These are phyloP conservation scores for Luscinia megarhynchos DNA, from an alignment of 2,797 vertebrate species.

Conservation along the genomic window DNA sequence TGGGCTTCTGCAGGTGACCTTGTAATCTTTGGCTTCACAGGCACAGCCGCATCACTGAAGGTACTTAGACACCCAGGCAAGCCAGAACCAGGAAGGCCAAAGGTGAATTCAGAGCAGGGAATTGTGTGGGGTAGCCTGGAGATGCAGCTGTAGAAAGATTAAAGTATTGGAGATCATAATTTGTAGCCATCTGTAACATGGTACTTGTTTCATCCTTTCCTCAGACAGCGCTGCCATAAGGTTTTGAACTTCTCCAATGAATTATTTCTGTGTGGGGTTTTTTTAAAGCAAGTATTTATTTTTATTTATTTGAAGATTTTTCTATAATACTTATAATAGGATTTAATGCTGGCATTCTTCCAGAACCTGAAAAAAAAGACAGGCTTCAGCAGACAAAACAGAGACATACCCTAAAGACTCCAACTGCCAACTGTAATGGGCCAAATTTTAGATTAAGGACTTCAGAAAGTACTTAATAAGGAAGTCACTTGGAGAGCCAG, in stretches of 20 bases:
- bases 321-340: constrained; percentile 9
- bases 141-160: background rate
- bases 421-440: background rate
- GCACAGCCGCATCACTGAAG: background rate
- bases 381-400: background rate
- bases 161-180: background rate
- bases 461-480: background rate
- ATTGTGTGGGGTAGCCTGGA: background rate
- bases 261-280: background rate
- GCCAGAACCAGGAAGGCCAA: background rate
- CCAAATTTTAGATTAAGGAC: background rate
- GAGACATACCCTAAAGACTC: background rate
- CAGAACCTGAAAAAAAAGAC: background rate
- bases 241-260: constrained; percentile 5
- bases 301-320: constrained; percentile 67
- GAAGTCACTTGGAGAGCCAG: background rate
- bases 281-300: constrained; percentile 59
- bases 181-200: background rate
- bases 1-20: background rate
- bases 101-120: background rate
- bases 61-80: background rate
- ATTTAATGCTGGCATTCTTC: constrained; percentile 16
- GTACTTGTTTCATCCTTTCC: background rate
- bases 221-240: background rate
- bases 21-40: background rate